A percentile compares a stretch with the other conserved stretches of the same genome.
Conservation (phyloP, 2,888 invertebrate species). For the Ormyrus nitidulus region DNA sequence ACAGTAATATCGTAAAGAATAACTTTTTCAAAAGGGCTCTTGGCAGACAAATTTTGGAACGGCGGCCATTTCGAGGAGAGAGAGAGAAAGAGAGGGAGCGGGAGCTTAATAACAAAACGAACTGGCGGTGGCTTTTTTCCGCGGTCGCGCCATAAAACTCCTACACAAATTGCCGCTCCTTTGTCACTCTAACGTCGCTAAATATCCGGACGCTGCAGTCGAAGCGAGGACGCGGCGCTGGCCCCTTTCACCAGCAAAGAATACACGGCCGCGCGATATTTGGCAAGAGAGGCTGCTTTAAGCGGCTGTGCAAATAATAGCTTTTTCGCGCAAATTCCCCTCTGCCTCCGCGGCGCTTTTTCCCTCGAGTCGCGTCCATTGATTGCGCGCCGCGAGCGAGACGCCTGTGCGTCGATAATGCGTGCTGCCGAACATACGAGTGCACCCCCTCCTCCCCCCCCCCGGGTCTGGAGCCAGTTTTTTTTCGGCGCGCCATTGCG, state of each 20-base stretch:
- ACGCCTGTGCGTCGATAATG: conserved; percentile 28
- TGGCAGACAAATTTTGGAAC: too few species aligned
- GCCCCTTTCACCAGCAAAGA: too few species aligned
- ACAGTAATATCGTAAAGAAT: conserved; percentile 23
- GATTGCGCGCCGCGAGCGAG: conserved; percentile 60
- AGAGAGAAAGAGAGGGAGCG: neutral
- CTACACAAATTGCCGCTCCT: neutral
- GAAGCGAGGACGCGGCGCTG: too few species aligned
- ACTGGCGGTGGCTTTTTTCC: conserved; percentile 12
- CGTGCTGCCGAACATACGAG: conserved; percentile 5
- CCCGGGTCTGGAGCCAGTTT: neutral
- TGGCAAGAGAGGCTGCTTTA: too few species aligned
- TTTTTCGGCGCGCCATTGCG: neutral
- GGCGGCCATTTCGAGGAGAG: too few species aligned
- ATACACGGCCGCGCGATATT: too few species aligned
- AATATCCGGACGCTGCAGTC: neutral
- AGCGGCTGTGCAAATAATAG: conserved; percentile 9
- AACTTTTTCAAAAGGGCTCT: conserved; percentile 11
- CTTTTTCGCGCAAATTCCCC: neutral
- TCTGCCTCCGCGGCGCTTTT: conserved; percentile 36
- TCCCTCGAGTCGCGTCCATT: conserved; percentile 62
- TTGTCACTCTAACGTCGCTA: neutral
- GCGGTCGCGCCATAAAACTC: neutral
- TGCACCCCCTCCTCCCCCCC: neutral
- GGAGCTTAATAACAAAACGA: neutral